A percentile compares a stretch with the other conserved stretches of the same genome.
These are phyloP conservation scores for Mimumesa dahlbomi DNA, from an alignment of 2,888 invertebrate genomes.

Conservation along the genomic window DNA sequence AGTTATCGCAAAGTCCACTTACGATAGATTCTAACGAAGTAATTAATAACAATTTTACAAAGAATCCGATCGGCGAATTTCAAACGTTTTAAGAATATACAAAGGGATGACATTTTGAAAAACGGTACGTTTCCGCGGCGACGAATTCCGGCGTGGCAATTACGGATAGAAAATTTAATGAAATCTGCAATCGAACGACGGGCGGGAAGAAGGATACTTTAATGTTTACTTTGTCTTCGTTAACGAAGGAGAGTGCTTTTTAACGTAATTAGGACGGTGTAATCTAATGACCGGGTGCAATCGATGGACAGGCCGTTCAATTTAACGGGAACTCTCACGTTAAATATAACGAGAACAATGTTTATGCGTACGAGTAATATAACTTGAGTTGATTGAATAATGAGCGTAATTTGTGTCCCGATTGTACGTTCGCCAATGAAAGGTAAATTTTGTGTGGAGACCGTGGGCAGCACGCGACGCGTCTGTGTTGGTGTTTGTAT, in stretches of 20 bases:
- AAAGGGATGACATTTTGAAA: neutral
- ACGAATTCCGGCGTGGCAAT: neutral
- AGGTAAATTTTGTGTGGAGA: slow-evolving; percentile 34
- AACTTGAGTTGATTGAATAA: slow-evolving; percentile 42
- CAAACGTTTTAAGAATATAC: too few species aligned
- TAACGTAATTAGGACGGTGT: slow-evolving; percentile 32
- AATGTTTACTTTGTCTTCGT: slow-evolving; percentile 42
- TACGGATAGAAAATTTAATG: slow-evolving; percentile 26
- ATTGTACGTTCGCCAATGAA: slow-evolving; percentile 22
- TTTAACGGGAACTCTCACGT: slow-evolving; percentile 29
- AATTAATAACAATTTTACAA: too few species aligned
- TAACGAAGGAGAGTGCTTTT: slow-evolving; percentile 40
- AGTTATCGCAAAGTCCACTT: too few species aligned
- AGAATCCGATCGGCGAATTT: too few species aligned
- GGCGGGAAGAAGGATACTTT: slow-evolving; percentile 14
- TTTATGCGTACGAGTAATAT: slow-evolving; percentile 31
- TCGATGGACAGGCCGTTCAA: slow-evolving; percentile 28
- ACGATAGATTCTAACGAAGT: too few species aligned
- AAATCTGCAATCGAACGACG: slow-evolving; percentile 11
- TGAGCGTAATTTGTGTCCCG: slow-evolving; percentile 33
- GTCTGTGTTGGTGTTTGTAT: slow-evolving; percentile 19
- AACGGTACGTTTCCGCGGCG: neutral
- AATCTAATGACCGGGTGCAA: slow-evolving; percentile 47
- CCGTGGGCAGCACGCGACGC: neutral
- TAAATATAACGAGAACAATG: slow-evolving; percentile 34